Evolutionary conservation across 30 jellyfish, hydroid and myxozoan genomes (phyloP).

Genomic region (Chrysaora quinquecirrha): DNA sequence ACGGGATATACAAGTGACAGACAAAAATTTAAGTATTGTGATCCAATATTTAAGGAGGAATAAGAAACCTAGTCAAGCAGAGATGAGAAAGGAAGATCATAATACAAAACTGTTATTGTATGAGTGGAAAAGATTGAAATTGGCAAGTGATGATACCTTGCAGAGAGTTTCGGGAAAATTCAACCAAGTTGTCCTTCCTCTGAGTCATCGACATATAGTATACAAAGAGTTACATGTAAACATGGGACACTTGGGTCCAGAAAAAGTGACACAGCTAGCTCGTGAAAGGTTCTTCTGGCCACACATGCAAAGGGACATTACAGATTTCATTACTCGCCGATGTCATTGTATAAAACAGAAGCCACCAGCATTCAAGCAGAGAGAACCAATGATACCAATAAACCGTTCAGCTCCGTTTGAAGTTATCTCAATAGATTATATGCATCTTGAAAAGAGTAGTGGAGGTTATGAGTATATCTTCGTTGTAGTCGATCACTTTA

Average conservation of each 20-base stretch:
- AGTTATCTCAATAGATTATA: conserved; percentile 18
- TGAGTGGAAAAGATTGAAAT: conserved; percentile 8
- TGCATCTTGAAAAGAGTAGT: conserved; percentile 31
- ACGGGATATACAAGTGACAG: conserved; percentile 3
- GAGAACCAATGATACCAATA: conserved; percentile 40
- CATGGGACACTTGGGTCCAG: conserved; percentile 71
- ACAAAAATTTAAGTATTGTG: not conserved
- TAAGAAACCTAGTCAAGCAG: not conserved
- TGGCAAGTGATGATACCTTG: conserved; percentile 4
- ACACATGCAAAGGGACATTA: conserved; percentile 47
- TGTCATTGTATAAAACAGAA: conserved; percentile 49
- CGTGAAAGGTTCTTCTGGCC: conserved; percentile 42
- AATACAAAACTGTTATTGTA: not conserved
- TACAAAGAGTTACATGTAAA: conserved; percentile 24
- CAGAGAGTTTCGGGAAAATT: not conserved
- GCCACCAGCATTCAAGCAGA: conserved; percentile 26
- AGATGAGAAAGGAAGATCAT: not conserved
- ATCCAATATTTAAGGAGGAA: not conserved
- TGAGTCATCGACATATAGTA: not conserved
- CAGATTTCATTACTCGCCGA: conserved; percentile 25
- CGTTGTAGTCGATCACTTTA: conserved; percentile 58
- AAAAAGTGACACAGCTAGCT: not conserved
- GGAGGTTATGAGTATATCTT: conserved; percentile 58
- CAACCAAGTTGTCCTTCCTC: conserved; percentile 31
- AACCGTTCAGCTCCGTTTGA: conserved; percentile 28